A percentile compares a stretch with the other conserved stretches of the same genome.
phyloP scores from a whole-genome alignment of 2,797 vertebrate genomes.

The Pseudocheirus occidentalis region DNA sequence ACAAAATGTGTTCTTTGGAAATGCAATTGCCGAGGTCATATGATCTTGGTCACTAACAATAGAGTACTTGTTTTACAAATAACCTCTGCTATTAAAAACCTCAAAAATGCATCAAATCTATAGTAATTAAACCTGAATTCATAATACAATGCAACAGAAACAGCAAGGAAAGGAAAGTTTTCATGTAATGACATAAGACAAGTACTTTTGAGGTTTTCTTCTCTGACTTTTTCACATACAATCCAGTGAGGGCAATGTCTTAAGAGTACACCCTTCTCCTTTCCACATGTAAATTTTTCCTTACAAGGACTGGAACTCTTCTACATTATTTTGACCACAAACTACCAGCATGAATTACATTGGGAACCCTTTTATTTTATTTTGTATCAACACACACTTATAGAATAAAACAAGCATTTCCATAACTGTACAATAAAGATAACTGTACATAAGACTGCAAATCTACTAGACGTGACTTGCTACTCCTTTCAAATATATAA shows the following conservation, averaged over 20 bases:
- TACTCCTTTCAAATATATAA: background rate
- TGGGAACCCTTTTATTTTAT: background rate
- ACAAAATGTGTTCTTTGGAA: no score
- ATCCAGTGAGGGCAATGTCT: background rate
- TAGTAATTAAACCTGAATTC: no score
- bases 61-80: no score
- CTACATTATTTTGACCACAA: background rate
- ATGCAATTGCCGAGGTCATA: no score
- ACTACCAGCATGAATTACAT: background rate
- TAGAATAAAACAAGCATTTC: background rate
- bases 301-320: background rate
- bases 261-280: background rate
- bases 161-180: background rate
- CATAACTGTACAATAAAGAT: background rate
- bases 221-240: background rate
- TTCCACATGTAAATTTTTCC: background rate
- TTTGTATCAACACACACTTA: background rate
- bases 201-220: background rate
- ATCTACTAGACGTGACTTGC: background rate
- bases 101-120: no score
- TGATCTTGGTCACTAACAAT: no score
- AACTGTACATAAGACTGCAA: background rate
- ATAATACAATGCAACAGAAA: background rate
- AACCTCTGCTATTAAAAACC: no score
- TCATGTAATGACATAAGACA: background rate